These are phyloP conservation scores for Entelurus aequoreus DNA, from an alignment of 2,113 vertebrate genomes.

Conservation along the genomic window DNA sequence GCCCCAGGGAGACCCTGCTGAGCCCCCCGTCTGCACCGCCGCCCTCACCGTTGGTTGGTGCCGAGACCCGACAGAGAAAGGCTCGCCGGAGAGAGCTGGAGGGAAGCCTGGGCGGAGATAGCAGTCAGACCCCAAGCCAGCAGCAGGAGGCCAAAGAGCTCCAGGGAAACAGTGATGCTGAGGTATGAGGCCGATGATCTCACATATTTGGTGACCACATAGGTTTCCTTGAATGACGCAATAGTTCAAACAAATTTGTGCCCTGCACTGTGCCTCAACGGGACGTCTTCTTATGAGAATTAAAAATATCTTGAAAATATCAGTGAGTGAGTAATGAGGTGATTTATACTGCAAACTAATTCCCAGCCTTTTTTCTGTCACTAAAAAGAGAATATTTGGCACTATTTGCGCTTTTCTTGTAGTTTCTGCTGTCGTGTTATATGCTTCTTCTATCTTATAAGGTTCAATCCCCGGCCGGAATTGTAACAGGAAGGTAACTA, in stretches of 20 bases:
- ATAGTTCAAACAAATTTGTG: neutral
- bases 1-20: constrained; percentile 77
- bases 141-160: constrained; percentile 71
- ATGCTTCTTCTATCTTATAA: no score
- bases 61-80: constrained; percentile 90
- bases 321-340: no score
- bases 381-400: no score
- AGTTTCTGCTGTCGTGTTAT: no score
- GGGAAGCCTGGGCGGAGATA: constrained; percentile 73
- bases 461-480: no score
- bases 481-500: no score
- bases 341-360: no score
- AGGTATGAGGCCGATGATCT: constrained; percentile 69
- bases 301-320: no score
- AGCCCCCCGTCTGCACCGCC: constrained; percentile 75
- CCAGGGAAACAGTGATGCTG: constrained; percentile 77
- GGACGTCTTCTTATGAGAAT: no score
- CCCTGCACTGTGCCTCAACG: no score
- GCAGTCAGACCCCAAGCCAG: constrained; percentile 71
- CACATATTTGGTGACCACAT: neutral
- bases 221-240: neutral
- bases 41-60: constrained; percentile 77
- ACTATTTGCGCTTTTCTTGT: no score
- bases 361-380: no score
- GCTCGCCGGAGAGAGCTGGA: constrained; percentile 88